phyloP scores from a whole-genome alignment of 2,888 invertebrate species.

The Eubasilissa splendida region DNA sequence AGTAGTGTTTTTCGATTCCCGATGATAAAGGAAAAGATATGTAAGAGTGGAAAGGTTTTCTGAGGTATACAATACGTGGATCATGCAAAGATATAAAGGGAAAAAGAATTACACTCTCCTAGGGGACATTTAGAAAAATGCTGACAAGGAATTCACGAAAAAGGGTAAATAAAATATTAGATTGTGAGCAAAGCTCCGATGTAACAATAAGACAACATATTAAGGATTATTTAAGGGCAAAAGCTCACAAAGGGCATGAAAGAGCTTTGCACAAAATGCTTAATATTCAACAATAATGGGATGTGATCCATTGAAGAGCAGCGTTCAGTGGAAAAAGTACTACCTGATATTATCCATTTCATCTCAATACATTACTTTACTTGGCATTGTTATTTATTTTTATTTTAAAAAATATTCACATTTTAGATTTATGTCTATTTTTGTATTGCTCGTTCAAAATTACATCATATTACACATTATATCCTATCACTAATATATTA shows the following conservation, averaged over 20 bases:
- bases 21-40: background rate
- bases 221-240: slow-evolving; percentile 18
- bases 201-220: slow-evolving; percentile 36
- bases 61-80: slow-evolving; percentile 7
- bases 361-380: no score
- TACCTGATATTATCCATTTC: no score
- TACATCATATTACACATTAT: no score
- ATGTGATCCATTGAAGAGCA: no score
- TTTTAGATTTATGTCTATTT: no score
- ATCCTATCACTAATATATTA: no score
- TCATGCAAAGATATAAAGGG: background rate
- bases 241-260: slow-evolving; percentile 16
- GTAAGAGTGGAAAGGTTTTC: slow-evolving; percentile 23
- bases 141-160: slow-evolving; percentile 28
- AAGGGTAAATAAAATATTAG: slow-evolving; percentile 34
- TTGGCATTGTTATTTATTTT: no score
- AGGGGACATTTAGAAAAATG: slow-evolving; percentile 31
- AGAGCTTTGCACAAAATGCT: background rate
- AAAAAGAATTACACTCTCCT: slow-evolving; percentile 15
- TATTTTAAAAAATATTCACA: no score
- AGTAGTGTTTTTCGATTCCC: no score
- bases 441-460: no score
- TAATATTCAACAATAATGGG: background rate
- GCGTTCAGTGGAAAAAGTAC: no score
- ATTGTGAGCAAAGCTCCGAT: slow-evolving; percentile 32